Base-by-base conservation (phyloP, 2,888 invertebrate genomes). In the Drymonia ruficornis region DNA sequence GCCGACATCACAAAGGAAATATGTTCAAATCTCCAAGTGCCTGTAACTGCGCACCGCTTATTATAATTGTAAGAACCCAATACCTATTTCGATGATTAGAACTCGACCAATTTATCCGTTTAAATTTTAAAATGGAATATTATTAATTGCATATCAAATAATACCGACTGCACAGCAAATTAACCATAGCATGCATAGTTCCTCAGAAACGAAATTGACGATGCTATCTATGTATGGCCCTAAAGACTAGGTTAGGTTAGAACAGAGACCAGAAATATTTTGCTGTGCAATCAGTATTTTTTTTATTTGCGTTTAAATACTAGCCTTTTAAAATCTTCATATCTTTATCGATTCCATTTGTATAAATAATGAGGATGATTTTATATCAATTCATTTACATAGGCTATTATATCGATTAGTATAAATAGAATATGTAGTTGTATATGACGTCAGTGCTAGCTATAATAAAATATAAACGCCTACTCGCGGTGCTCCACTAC, bases 401-500 rank as follows among this genome's bases (percentile, higher is more conserved):
- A 36, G 2, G 31, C 9, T 31, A 31, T 12, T 18, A 12, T 12
- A 19, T 11, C 2, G 19, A 43, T 40, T 28, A 28, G 45, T 45
- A 15, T 46, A 29, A 28, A 46, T 46, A n/a, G 46, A 29, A 29
- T 29, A 46, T 13, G 28, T 29, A 29, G 29, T 16, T 29, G 8
- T 46, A 29, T 29, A 29, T 46, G 46, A 46, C 29, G 46, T 46
- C 7, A 3, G 75, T 77, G 72, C 66, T 69, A 78, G 75, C 77
- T 78, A 78, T 81, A 75, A 72, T 77, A 63, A 61, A n/a, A 62
- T 52, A 57, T 70, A 78, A 75, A 80, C 80, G 74, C 78, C 81
- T 76, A 83, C 87, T 75, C 78, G 64, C 76, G 79, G 81, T 78
- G 84, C 82, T 78, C 78, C 70, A 81, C 78, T 78, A 73, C 72